Conservation (phyloP, 2,888 invertebrate species). For the Rosalia funebris region DNA sequence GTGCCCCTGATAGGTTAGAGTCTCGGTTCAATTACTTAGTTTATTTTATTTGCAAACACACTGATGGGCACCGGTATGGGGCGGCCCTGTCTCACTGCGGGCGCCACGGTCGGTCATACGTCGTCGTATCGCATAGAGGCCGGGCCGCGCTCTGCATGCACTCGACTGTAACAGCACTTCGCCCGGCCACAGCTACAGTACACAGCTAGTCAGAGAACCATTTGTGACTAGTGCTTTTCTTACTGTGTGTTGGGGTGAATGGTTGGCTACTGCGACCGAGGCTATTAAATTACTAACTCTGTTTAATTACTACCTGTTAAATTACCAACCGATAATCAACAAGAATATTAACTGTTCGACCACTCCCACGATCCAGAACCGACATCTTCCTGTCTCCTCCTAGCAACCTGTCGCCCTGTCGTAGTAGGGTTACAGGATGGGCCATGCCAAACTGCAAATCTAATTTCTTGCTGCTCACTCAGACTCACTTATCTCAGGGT, state of each 20-base stretch:
- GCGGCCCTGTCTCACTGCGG: conserved; percentile 44
- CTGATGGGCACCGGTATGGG: conserved; percentile 51
- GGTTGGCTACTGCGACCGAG: conserved; percentile 60
- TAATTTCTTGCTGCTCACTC: conserved; percentile 52
- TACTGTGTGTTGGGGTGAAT: conserved; percentile 58
- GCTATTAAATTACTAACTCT: conserved; percentile 53
- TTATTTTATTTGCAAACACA: conserved; percentile 59
- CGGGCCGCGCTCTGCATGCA: conserved; percentile 58
- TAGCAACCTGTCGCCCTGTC: conserved; percentile 39
- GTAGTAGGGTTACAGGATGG: conserved; percentile 46
- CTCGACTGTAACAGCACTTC: conserved; percentile 62
- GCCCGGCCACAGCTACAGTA: conserved; percentile 60
- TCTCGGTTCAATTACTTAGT: conserved; percentile 53
- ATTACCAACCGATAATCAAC: conserved; percentile 25
- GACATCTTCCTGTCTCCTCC: conserved; percentile 33
- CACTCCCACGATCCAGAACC: conserved; percentile 12
- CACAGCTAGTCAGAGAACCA: conserved; percentile 53
- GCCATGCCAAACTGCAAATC: conserved; percentile 47
- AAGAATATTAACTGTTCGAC: conserved; percentile 10
- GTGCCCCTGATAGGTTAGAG: conserved; percentile 95
- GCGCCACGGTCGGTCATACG: conserved; percentile 13
- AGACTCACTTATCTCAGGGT: conserved; percentile 54
- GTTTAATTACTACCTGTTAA: conserved; percentile 25
- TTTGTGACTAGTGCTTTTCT: conserved; percentile 52
- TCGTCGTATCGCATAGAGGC: conserved; percentile 35